A percentile compares a stretch with the other conserved stretches of the same genome.
Conservation (phyloP, 2,797 vertebrate species). For the Ptychobarbus kaznakovi region DNA sequence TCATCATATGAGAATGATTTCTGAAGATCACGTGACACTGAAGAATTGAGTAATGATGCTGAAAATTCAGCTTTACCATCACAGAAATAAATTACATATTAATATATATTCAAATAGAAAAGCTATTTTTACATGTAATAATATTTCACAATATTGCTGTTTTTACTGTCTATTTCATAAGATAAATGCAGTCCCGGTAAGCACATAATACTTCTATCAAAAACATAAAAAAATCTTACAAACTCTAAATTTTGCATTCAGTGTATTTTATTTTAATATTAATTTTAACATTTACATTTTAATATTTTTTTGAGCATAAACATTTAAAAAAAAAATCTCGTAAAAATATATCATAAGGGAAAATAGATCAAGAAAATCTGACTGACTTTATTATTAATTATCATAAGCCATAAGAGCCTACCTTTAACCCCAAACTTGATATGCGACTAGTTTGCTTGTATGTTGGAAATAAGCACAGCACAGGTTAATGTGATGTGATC, state of each 20-base stretch:
- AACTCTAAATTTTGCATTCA: background rate
- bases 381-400: background rate
- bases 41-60: too few species aligned
- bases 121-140: background rate
- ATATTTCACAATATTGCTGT: background rate
- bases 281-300: background rate
- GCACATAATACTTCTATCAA: too few species aligned
- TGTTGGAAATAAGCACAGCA: background rate
- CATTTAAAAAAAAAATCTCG: background rate
- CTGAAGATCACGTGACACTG: too few species aligned
- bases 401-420: background rate
- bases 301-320: background rate
- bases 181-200: background rate
- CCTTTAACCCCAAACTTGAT: background rate
- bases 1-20: too few species aligned
- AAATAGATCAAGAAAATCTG: background rate
- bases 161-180: background rate
- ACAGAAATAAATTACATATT: too few species aligned
- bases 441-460: background rate
- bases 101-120: too few species aligned
- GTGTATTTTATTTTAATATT: background rate
- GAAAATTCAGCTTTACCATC: too few species aligned
- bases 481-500: background rate
- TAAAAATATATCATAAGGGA: background rate
- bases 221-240: too few species aligned